Conservation (phyloP, 2,113 vertebrate species). For the Hemichromis elongatus region DNA sequence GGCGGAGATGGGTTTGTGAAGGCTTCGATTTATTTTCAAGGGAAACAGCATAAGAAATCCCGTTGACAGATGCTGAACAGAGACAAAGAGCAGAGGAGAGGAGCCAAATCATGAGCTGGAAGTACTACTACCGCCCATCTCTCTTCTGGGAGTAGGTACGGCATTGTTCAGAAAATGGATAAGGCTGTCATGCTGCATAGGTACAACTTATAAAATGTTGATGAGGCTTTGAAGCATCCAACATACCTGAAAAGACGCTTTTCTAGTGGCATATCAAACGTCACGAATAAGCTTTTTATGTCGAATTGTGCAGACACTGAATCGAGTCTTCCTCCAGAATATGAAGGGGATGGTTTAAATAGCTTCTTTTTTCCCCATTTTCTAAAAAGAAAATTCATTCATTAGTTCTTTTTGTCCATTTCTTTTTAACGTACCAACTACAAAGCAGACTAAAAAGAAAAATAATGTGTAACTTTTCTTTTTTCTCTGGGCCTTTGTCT, state of each 20-base stretch:
- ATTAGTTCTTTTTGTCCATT: not conserved
- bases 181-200: not conserved
- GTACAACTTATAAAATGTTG: not conserved
- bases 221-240: not conserved
- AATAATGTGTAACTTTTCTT: not conserved
- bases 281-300: not conserved
- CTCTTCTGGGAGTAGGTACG: not conserved
- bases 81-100: not conserved
- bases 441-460: not conserved
- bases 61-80: not conserved
- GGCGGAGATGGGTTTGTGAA: not conserved
- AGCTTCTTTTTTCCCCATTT: not conserved
- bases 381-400: not conserved
- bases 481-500: conserved; percentile 9
- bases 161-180: not conserved
- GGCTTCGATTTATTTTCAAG: not conserved
- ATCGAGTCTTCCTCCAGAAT: not conserved
- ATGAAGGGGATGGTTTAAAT: not conserved
- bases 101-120: not conserved
- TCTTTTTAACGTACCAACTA: not conserved
- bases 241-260: not conserved
- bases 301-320: not conserved
- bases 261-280: not conserved
- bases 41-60: not conserved
- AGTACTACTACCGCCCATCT: not conserved